Conservation (phyloP, 1,140 invertebrate genomes). For the Wiebesia pumilae region DNA sequence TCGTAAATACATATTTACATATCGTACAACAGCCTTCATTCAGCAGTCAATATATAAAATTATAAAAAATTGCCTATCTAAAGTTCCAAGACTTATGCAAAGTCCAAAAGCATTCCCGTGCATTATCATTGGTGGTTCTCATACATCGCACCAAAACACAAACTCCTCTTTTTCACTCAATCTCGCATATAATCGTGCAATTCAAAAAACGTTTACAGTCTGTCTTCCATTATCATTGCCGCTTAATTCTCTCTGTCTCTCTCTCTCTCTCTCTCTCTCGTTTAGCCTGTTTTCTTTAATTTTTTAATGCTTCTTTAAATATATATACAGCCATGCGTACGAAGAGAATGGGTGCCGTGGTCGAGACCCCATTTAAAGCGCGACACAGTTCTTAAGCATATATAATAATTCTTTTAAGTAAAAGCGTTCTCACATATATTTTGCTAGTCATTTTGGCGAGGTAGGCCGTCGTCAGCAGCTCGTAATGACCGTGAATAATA, state of each 20-base stretch:
- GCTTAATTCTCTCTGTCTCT: background rate
- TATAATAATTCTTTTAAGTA: conserved; percentile 27
- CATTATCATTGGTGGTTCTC: background rate
- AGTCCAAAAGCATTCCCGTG: conserved; percentile 1
- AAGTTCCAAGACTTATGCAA: conserved; percentile 48
- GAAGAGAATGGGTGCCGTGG: conserved; percentile 32
- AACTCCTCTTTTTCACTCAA: background rate
- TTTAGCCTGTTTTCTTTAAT: background rate
- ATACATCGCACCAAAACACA: background rate
- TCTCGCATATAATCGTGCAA: too few relatives aligned
- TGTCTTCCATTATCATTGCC: too few relatives aligned
- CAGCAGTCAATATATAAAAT: conserved; percentile 71
- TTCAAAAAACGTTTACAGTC: too few relatives aligned
- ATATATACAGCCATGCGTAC: conserved; percentile 48
- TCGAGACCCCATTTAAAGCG: conserved; percentile 35
- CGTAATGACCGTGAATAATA: background rate
- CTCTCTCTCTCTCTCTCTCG: background rate
- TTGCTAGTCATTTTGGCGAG: conserved; percentile 64
- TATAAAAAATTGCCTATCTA: conserved; percentile 73
- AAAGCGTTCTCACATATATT: conserved; percentile 34
- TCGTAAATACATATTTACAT: conserved; percentile 75
- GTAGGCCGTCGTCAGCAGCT: conserved; percentile 61
- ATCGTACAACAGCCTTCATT: conserved; percentile 70
- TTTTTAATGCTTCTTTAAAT: background rate
- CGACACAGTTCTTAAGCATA: conserved; percentile 34